Evolutionary conservation across 2,797 vertebrate genomes (phyloP), one percentile per base, ranked within the genome.

Genomic region (Siniperca scherzeri): DNA sequence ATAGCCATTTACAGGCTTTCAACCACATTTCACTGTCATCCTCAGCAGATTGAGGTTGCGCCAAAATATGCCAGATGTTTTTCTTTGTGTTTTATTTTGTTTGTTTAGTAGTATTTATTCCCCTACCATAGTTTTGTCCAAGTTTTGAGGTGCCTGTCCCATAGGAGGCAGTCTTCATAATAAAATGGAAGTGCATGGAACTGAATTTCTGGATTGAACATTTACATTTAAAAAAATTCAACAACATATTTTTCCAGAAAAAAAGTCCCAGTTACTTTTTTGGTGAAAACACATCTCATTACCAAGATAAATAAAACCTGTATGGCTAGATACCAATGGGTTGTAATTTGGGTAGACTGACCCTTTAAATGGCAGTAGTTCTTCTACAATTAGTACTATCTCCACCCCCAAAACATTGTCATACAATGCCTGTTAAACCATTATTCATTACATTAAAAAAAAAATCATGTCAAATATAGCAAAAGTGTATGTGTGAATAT

Each of bases 401-500:
- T 22, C 33, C 17, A 13, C 0, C 36, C 22, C 22, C 3, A 74
- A 62, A 68, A 69, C 33, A 65, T 52, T n/a, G 17, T 11, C 21
- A 40, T 21, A 10, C 9, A 40, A 76, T 30, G 60, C 4, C 10
- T 14, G 2, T 73, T 72, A 65, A 64, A 80, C 12, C n/a, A 40
- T 38, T 73, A 67, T 68, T 77, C 27, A 53, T 78, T 42, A 67
- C 42, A 66, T 38, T 19, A 59, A 77, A 50, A 65, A 73, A 50
- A 65, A 67, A 70, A 25, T 79, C 57, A 77, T 16, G 42, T 80
- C 68, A 78, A 71, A 85, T 72, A 68, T 3, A 27, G 52, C 69
- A 71, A 6, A 42, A 13, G 53, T 12, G 46, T 36, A 80, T 46
- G 87, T 82, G 80, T 83, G 78, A 86, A 91, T 85, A 86, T 88